Evolutionary conservation across 1,140 invertebrate species (phyloP).

Genomic region (Tetramorium parvispinum): DNA sequence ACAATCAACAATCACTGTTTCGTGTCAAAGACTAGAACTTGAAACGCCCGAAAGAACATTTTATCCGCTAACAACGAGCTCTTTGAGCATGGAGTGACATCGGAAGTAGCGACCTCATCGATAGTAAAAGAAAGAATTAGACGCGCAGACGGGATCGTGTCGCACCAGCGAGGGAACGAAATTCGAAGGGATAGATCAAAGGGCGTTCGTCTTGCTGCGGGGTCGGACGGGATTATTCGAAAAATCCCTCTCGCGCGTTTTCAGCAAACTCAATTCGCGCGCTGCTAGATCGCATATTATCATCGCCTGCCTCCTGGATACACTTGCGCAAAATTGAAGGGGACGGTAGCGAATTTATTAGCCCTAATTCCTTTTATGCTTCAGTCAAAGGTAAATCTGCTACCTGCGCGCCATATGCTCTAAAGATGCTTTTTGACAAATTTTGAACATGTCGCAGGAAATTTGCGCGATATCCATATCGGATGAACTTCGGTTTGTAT

Average conservation of each 20-base stretch:
- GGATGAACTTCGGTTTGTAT: background rate
- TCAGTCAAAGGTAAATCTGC: slow-evolving; percentile 68
- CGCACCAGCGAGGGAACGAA: slow-evolving; percentile 57
- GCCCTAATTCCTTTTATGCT: slow-evolving; percentile 70
- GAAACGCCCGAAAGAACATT: slow-evolving; percentile 14
- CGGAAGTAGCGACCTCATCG: slow-evolving; percentile 49
- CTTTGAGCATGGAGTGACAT: slow-evolving; percentile 53
- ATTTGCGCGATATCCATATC: slow-evolving; percentile 3
- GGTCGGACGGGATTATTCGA: slow-evolving; percentile 31
- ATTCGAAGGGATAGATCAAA: slow-evolving; percentile 70
- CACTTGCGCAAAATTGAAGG: slow-evolving; percentile 50
- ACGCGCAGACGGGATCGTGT: slow-evolving; percentile 38
- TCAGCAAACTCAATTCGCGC: slow-evolving; percentile 60
- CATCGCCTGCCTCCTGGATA: slow-evolving; percentile 57
- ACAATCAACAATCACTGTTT: slow-evolving; percentile 40
- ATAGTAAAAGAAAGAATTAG: slow-evolving; percentile 70
- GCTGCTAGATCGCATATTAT: slow-evolving; percentile 64
- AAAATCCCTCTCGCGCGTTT: slow-evolving; percentile 65
- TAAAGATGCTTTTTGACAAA: slow-evolving; percentile 29
- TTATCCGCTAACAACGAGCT: slow-evolving; percentile 44
- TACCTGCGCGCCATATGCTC: background rate
- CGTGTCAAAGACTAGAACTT: slow-evolving; percentile 24
- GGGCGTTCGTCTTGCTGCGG: slow-evolving; percentile 40
- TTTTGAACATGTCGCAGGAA: background rate
- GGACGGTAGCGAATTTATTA: slow-evolving; percentile 68